Evolutionary conservation across 2,797 vertebrate genomes (phyloP).

Genomic region (Chelon labrosus): DNA sequence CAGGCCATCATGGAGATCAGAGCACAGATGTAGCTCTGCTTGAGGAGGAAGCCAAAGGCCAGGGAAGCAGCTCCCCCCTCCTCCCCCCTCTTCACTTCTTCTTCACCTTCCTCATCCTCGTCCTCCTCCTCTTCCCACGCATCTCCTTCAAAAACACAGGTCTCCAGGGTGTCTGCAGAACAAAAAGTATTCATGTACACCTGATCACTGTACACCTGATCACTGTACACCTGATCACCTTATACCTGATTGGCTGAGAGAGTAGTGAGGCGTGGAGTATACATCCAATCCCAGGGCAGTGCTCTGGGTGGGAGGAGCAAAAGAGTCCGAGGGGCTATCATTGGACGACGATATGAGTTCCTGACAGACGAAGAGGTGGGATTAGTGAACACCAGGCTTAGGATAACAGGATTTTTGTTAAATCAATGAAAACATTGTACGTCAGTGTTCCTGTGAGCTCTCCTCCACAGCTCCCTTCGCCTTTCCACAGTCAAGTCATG

Average conservation of each 20-base stretch:
- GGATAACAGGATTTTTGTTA: no score
- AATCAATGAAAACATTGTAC: slow-evolving; percentile 13
- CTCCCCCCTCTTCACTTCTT: slow-evolving; percentile 58
- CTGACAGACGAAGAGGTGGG: slow-evolving; percentile 20
- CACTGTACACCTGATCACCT: background rate
- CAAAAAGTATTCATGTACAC: background rate
- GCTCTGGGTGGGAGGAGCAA: slow-evolving; percentile 54
- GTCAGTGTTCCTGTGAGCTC: slow-evolving; percentile 9
- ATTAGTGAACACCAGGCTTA: background rate
- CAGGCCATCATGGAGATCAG: slow-evolving; percentile 97
- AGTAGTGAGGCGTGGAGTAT: slow-evolving; percentile 40
- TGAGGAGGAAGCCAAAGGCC: slow-evolving; percentile 93
- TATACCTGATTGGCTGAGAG: slow-evolving; percentile 72
- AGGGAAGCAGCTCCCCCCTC: slow-evolving; percentile 83
- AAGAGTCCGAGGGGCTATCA: slow-evolving; percentile 50
- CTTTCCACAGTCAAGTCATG: slow-evolving; percentile 48
- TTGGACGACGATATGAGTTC: slow-evolving; percentile 24
- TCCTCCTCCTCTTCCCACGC: slow-evolving; percentile 74
- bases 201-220: background rate
- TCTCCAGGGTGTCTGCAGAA: slow-evolving; percentile 74
- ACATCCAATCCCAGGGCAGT: slow-evolving; percentile 53
- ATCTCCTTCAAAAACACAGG: slow-evolving; percentile 74
- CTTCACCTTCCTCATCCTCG: slow-evolving; percentile 62
- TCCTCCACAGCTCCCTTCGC: slow-evolving; percentile 62
- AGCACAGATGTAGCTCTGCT: slow-evolving; percentile 95